Evolutionary conservation across 92 coral and sea anemone genomes (phyloP).

Genomic region (Zoanthus gigantus): DNA sequence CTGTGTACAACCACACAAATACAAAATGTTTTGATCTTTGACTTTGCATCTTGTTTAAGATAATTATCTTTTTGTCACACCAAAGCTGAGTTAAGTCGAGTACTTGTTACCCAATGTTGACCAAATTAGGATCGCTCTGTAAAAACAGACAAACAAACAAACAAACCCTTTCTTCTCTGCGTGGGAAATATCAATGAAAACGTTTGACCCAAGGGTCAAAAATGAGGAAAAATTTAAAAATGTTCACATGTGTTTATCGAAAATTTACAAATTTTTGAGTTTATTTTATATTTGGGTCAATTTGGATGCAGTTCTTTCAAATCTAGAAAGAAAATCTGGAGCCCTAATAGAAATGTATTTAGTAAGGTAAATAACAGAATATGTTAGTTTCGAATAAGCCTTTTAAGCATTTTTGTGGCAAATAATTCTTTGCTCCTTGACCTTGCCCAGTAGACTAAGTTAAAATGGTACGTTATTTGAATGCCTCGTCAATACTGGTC

Average conservation of each 20-base stretch:
- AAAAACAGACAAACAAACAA: not conserved
- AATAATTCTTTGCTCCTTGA: not conserved
- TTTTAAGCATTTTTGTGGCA: not conserved
- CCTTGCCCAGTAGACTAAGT: not conserved
- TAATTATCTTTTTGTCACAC: not conserved
- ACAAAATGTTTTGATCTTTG: too few relatives aligned
- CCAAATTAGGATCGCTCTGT: slow-evolving; percentile 32
- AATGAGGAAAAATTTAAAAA: not conserved
- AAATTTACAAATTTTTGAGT: not conserved
- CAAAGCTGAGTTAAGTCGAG: not conserved
- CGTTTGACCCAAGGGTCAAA: slow-evolving; percentile 20
- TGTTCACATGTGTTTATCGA: not conserved
- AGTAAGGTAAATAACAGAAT: not conserved
- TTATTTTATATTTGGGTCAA: not conserved
- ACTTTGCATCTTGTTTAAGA: too few relatives aligned
- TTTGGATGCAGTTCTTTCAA: too few relatives aligned
- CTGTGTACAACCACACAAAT: too few relatives aligned
- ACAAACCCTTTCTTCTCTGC: not conserved
- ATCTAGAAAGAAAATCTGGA: not conserved
- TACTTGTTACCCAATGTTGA: not conserved
- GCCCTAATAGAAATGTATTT: not conserved
- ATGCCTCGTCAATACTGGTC: not conserved
- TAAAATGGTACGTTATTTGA: not conserved
- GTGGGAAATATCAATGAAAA: not conserved
- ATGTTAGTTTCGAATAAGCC: not conserved